phyloP scores from a whole-genome alignment of 2,113 vertebrate species.

The Gulo gulo region DNA sequence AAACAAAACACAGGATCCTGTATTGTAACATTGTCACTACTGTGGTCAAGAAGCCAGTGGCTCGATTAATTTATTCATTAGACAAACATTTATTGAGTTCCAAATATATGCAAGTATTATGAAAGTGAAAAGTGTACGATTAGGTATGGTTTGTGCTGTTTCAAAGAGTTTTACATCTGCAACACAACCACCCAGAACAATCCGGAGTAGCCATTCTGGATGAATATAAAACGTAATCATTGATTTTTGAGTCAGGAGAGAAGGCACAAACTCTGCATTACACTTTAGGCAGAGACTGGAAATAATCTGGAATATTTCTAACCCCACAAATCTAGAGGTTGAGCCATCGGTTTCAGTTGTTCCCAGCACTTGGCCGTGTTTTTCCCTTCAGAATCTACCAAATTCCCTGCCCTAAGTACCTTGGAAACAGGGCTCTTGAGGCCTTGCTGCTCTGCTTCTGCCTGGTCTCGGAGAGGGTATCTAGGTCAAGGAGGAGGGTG shows the following conservation, averaged over 20 bases:
- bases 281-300: neutral
- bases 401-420: neutral
- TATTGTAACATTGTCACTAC: neutral
- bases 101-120: neutral
- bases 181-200: conserved; percentile 8
- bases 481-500: conserved; percentile 20
- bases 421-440: neutral
- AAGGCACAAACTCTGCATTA: neutral
- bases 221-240: neutral
- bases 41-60: neutral
- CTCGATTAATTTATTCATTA: neutral
- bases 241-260: conserved; percentile 19
- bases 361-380: neutral
- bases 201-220: neutral
- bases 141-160: neutral
- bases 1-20: neutral
- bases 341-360: neutral
- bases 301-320: neutral
- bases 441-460: neutral
- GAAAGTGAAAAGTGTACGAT: neutral
- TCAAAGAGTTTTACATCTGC: conserved; percentile 16
- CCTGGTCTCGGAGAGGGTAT: neutral
- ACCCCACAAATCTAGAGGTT: neutral
- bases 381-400: conserved; percentile 2
- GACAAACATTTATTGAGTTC: neutral